Base-by-base conservation (phyloP, 30 jellyfish, hydroid and myxozoan genomes). In the Nemopilema nomurai region DNA sequence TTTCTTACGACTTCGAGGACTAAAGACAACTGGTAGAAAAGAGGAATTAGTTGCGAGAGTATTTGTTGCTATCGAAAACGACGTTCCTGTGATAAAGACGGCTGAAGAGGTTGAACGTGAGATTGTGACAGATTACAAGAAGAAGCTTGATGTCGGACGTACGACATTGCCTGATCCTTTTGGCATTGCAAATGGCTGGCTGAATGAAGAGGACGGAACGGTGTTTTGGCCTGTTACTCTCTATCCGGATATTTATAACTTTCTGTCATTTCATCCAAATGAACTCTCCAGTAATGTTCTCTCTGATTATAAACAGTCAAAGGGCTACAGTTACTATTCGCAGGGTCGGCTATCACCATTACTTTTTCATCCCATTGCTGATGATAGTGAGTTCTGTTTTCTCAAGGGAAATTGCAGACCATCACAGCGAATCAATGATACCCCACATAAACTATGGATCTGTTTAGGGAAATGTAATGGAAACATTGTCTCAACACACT, bases 361-460 rank as follows among this genome's bases (percentile, higher is more conserved):
- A 18, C 30, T 24, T 67, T 81, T 22, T 68, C 83, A 81, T 29
- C 76, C 74, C 71, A 81, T 81, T 24, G 28, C 74, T 63, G 84
- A 49, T 69, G 81, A 68, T 19, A 27, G 77, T 23, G 70, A 79
- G 84, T 51, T 65, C 63, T 64, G 87, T 68, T 57, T 72, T 24
- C 85, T 87, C 24, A 77, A 77, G 76, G 80, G 81, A 4, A 76
- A 90, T 21, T 85, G 94, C 77, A 63, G 94, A 51, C 79, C 85
- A 16, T 82, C 97, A 19, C 95, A 82, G 50, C 31, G 79, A n/a
- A 81, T 89, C 68, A 80, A 29, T 27, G 92, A 81, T 71, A 64
- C 90, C 23, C 81, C 80, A 23, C 92, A 88, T 25, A 88, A 80
- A 49, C 69, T 88, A 18, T 88, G 93, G 93, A 24, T 88, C 24